Conservation (phyloP, 2,113 vertebrate species). For the Leiothrix lutea region DNA sequence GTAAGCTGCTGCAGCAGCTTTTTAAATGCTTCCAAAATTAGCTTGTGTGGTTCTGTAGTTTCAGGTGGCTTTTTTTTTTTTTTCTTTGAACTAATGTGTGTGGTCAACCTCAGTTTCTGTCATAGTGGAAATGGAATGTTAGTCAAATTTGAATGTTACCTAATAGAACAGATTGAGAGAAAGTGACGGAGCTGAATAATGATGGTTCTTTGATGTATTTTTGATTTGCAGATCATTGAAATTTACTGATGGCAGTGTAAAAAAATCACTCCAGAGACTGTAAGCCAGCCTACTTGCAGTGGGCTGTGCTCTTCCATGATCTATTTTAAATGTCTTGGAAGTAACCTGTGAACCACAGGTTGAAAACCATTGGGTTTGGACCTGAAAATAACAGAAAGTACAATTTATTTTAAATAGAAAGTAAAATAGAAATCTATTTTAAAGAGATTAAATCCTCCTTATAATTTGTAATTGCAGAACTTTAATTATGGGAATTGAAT, state of each 20-base stretch:
- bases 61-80: background rate
- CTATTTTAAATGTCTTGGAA: background rate
- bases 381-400: background rate
- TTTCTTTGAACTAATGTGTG: background rate
- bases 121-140: fast-evolving
- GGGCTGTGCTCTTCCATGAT: background rate
- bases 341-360: background rate
- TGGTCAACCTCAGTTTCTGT: background rate
- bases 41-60: background rate
- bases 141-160: background rate
- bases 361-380: background rate
- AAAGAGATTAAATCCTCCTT: background rate
- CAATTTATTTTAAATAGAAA: background rate
- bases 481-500: background rate
- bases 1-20: background rate
- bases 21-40: background rate
- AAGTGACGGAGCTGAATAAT: background rate
- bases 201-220: background rate
- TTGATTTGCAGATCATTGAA: background rate
- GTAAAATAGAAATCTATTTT: background rate
- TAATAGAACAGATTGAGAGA: background rate
- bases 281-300: background rate
- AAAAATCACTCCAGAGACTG: background rate
- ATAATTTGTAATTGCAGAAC: background rate
- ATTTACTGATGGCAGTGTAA: background rate